phyloP scores from a whole-genome alignment of 2,113 vertebrate genomes.

The Brachypteracias leptosomus region DNA sequence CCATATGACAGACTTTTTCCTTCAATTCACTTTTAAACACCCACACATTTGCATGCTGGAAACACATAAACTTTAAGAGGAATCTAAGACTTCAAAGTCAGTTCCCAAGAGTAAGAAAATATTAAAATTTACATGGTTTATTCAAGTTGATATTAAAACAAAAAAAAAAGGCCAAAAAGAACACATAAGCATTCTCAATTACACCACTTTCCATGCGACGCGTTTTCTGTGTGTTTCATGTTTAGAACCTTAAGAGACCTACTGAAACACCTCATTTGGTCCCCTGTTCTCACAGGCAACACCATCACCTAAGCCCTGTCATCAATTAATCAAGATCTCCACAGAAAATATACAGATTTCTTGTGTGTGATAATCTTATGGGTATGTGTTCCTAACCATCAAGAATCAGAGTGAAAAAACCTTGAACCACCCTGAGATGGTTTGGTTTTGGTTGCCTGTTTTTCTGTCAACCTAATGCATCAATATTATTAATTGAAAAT shows the following conservation, averaged over 20 bases:
- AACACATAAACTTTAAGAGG: not conserved
- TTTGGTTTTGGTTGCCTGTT: not conserved
- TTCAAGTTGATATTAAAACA: not conserved
- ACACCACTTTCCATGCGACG: not conserved
- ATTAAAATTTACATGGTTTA: not conserved
- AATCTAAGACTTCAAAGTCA: not conserved
- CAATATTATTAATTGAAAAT: not conserved
- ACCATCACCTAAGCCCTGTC: not conserved
- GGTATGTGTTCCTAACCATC: not conserved
- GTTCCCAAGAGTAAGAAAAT: not conserved
- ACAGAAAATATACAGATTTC: not conserved
- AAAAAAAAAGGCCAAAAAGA: not conserved
- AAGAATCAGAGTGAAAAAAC: not conserved
- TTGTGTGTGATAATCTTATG: not conserved
- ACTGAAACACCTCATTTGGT: not conserved
- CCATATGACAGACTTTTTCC: not conserved
- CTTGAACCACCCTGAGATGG: not conserved
- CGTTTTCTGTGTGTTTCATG: not conserved
- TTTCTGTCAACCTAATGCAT: not conserved
- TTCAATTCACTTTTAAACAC: not conserved
- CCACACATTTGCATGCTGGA: not conserved
- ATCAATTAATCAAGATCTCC: not conserved
- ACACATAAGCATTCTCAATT: not conserved
- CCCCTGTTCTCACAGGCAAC: not conserved
- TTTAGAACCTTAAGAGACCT: not conserved